Base-by-base conservation (phyloP, 1,140 invertebrate species). In the Dolichoris vasculosae region DNA sequence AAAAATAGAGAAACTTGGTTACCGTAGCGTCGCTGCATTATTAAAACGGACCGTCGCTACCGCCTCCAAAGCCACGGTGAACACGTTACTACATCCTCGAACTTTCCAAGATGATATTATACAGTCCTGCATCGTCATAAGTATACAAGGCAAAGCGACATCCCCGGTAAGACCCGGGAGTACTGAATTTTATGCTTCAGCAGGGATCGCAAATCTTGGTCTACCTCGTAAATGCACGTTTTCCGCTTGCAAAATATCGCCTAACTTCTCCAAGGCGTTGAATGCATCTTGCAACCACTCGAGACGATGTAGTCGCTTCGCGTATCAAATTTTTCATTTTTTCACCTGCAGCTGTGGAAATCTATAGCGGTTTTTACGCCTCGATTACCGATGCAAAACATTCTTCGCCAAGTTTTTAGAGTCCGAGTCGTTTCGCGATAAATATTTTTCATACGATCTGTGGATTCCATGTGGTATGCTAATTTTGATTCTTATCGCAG, bases 151-250 rank as follows among this genome's bases (percentile, higher is more conserved):
- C 76, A 69, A 55, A 80, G 48, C 75, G 83, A 73, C 69, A 73
- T 4, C 75, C 46, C 46, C 15, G 75, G n/a, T 77, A 77, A 51
- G 46, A 77, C 48, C 30, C 35, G 32, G 20, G 63, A 83, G 83
- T 64, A 46, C 51, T 64, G 67, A 73, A 80, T 87, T 84, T 79
- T 78, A 87, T 76, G 82, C 82, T 15, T 7, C 7, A 43, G 30
- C 59, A 78, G 73, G 82, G 7, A 43, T 64, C 59, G 59, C 82
- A 78, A 84, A 78, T 77, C 82, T 84, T 84, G 75, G 59, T n/a
- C 51, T 46, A 40, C n/a, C 82, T 76, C 69, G 80, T 55, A 82
- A 82, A 82, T 71, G 69, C 46, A 59, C 51, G 55, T 46, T 43
- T 38, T n/a, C 35, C 38, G 9, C 26, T 73, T 17, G 23, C 30